phyloP scores from a whole-genome alignment of 1,140 invertebrate species.

The Lerema accius region DNA sequence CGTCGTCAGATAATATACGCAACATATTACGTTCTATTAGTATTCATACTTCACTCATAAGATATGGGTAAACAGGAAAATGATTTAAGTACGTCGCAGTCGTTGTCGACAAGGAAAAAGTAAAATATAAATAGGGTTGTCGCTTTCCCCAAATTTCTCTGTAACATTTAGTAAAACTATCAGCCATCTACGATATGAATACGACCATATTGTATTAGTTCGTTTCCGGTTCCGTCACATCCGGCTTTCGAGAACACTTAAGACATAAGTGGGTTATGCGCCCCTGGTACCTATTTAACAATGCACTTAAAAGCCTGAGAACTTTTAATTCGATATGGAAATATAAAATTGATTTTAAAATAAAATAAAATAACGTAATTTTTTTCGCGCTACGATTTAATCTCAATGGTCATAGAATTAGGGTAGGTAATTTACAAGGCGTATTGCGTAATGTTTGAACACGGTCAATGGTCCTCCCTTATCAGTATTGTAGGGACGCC shows the following conservation, averaged over 20 bases:
- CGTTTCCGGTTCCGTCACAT: conserved; percentile 68
- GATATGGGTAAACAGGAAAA: conserved; percentile 1
- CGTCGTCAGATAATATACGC: too few species aligned
- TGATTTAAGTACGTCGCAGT: not conserved
- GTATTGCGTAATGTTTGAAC: conserved; percentile 38
- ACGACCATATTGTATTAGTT: conserved; percentile 51
- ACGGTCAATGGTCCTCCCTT: conserved; percentile 76
- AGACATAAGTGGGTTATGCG: conserved; percentile 40
- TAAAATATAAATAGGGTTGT: not conserved
- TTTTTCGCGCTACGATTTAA: not conserved
- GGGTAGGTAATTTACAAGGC: conserved; percentile 25
- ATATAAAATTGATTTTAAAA: not conserved
- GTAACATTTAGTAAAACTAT: conserved; percentile 38
- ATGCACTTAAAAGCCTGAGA: conserved; percentile 47
- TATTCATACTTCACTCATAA: too few species aligned
- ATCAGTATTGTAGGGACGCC: conserved; percentile 60
- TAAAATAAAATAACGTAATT: too few species aligned
- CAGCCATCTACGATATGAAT: conserved; percentile 58
- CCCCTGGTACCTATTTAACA: conserved; percentile 39
- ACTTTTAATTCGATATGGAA: conserved; percentile 25
- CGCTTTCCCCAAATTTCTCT: conserved; percentile 20
- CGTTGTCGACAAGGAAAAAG: not conserved
- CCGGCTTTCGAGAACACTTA: conserved; percentile 62
- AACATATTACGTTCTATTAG: too few species aligned
- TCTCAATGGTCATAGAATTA: conserved; percentile 19